Percentiles rank a stretch among this genome's conserved stretches.
These are phyloP conservation scores for Aptenodytes patagonicus DNA, from an alignment of 2,113 vertebrate species.

Conservation along the genomic window DNA sequence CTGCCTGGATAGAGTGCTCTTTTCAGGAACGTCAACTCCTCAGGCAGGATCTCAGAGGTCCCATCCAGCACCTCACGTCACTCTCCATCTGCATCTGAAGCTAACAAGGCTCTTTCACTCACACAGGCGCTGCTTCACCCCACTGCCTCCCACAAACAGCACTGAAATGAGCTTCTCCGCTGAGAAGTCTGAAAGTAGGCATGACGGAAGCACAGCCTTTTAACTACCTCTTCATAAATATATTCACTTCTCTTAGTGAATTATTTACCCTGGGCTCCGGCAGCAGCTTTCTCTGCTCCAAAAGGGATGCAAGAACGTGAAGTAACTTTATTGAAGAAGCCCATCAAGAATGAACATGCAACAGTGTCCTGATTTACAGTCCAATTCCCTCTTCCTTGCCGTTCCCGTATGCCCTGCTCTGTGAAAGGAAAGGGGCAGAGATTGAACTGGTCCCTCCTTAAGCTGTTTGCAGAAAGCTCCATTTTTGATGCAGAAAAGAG, in stretches of 20 bases:
- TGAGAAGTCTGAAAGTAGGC: background rate
- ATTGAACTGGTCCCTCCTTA: background rate
- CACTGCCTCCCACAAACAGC: background rate
- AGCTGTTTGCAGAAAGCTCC: background rate
- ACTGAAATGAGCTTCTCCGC: slow-evolving; percentile 34
- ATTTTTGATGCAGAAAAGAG: background rate
- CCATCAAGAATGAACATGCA: background rate
- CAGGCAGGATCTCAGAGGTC: background rate
- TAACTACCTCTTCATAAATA: slow-evolving; percentile 41
- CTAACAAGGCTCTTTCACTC: background rate
- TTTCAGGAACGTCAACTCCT: slow-evolving; percentile 2
- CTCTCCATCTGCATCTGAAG: background rate
- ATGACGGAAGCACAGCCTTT: slow-evolving; percentile 26
- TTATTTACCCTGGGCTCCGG: slow-evolving; percentile 35
- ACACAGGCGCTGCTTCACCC: slow-evolving; percentile 6
- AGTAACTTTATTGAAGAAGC: background rate
- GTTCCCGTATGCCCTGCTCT: background rate
- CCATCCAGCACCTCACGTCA: background rate
- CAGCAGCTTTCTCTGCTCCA: background rate
- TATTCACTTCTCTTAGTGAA: background rate
- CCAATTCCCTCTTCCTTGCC: background rate
- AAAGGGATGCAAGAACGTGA: background rate
- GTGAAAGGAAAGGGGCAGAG: background rate
- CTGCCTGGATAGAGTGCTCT: background rate
- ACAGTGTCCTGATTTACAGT: slow-evolving; percentile 18